Percentiles rank a stretch among this genome's conserved stretches.
Evolutionary conservation across 2,888 invertebrate genomes (phyloP).

Genomic region (Macaria notata): DNA sequence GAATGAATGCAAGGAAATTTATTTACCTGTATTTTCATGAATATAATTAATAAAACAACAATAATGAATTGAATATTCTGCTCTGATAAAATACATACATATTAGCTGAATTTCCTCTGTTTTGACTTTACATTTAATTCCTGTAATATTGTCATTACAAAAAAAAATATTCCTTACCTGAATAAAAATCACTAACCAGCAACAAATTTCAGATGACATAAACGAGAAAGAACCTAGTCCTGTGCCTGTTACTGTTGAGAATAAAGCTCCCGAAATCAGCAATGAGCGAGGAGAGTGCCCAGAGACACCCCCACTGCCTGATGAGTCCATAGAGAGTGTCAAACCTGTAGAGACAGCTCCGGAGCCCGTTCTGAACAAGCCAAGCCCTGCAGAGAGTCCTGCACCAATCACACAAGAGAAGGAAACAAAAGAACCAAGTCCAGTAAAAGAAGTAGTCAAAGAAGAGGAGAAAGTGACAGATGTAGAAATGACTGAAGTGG

Average conservation of each 20-base stretch:
- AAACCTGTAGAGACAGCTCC: not conserved
- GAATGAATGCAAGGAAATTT: too few relatives aligned
- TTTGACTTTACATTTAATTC: too few relatives aligned
- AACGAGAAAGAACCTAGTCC: slow-evolving; percentile 40
- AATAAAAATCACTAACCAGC: not conserved
- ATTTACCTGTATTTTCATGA: too few relatives aligned
- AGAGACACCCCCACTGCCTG: slow-evolving; percentile 26
- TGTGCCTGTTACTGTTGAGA: slow-evolving; percentile 23
- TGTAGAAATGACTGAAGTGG: slow-evolving; percentile 60
- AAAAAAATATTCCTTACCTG: not conserved
- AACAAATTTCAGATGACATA: slow-evolving; percentile 49
- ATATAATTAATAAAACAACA: too few relatives aligned
- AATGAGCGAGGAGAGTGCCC: slow-evolving; percentile 31
- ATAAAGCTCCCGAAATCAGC: slow-evolving; percentile 5
- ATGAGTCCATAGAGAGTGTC: slow-evolving; percentile 2
- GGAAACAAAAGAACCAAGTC: slow-evolving; percentile 42
- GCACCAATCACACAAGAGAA: slow-evolving; percentile 30
- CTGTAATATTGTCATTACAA: not conserved
- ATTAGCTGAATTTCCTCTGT: too few relatives aligned
- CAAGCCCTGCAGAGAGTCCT: not conserved
- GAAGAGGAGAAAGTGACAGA: slow-evolving; percentile 44
- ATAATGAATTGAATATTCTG: too few relatives aligned
- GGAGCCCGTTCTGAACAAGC: slow-evolving; percentile 6
- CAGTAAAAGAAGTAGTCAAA: slow-evolving; percentile 41
- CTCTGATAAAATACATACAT: too few relatives aligned